These are phyloP conservation scores for Mallateleia sp. DNA, from an alignment of 2,888 invertebrate genomes.

Conservation along the genomic window DNA sequence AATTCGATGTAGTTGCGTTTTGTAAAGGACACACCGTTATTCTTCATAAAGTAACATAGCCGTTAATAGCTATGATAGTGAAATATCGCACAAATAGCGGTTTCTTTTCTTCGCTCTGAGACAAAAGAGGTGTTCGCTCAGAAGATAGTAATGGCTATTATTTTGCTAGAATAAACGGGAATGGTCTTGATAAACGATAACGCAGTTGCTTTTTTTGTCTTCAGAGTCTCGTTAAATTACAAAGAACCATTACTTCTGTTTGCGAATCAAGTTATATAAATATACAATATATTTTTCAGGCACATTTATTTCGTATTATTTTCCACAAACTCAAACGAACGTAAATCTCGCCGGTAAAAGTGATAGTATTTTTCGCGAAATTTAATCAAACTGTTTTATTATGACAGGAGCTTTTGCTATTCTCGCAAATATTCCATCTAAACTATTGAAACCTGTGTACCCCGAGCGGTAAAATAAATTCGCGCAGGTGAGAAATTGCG, in stretches of 20 bases:
- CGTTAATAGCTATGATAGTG: conserved; percentile 87
- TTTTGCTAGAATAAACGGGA: too few relatives aligned
- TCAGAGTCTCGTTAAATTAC: conserved; percentile 75
- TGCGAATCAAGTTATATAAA: conserved; percentile 73
- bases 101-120: conserved; percentile 75
- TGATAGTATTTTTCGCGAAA: conserved; percentile 53
- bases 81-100: conserved; percentile 85
- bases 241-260: conserved; percentile 72
- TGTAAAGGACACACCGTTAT: conserved; percentile 85
- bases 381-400: conserved; percentile 68
- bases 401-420: conserved; percentile 29
- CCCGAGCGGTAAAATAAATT: conserved; percentile 85
- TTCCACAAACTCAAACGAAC: conserved; percentile 19
- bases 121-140: too few relatives aligned
- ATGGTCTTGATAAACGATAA: too few relatives aligned
- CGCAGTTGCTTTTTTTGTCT: conserved; percentile 75
- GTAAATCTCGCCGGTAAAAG: conserved; percentile 38
- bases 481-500: conserved; percentile 85
- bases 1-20: conserved; percentile 75
- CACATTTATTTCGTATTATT: conserved; percentile 54
- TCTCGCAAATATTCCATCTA: conserved; percentile 33
- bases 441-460: conserved; percentile 51
- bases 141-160: too few relatives aligned
- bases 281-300: conserved; percentile 54
- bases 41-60: conserved; percentile 86